Percentiles rank a stretch among this genome's conserved stretches.
Conservation (phyloP, 2,888 invertebrate species). For the Drosophila buzzatii region DNA sequence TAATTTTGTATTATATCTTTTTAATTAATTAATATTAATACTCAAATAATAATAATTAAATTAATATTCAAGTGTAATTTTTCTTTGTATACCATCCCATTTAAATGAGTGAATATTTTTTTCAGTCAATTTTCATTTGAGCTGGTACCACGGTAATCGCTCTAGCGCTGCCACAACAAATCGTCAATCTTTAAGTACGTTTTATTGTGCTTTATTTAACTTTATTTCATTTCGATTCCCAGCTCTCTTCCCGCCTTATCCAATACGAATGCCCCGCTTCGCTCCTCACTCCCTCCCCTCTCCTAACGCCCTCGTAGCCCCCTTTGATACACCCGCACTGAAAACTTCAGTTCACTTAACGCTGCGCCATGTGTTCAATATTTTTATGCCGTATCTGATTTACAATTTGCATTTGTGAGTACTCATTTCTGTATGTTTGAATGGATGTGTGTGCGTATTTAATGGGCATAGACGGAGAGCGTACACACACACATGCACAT, state of each 20-base stretch:
- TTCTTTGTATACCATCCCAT: not conserved
- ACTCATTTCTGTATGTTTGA: conserved; percentile 25
- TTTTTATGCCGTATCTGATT: conserved; percentile 76
- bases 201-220: conserved; percentile 79
- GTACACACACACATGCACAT: not conserved
- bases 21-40: too few relatives aligned
- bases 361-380: conserved; percentile 77
- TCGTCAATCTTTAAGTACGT: conserved; percentile 77
- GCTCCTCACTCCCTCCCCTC: conserved; percentile 10
- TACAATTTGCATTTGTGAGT: conserved; percentile 68
- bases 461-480: conserved; percentile 26
- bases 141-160: conserved; percentile 32
- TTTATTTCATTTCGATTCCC: conserved; percentile 64
- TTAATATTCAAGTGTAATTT: not conserved
- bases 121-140: not conserved
- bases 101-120: not conserved
- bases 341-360: conserved; percentile 56
- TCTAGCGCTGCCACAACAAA: conserved; percentile 44
- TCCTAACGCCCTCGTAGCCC: not conserved
- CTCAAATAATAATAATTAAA: too few relatives aligned
- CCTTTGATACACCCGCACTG: conserved; percentile 41
- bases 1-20: too few relatives aligned
- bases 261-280: conserved; percentile 6
- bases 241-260: conserved; percentile 25
- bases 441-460: conserved; percentile 27